Evolutionary conservation across 2,113 vertebrate genomes (phyloP).

Genomic region (Mirza zaza): DNA sequence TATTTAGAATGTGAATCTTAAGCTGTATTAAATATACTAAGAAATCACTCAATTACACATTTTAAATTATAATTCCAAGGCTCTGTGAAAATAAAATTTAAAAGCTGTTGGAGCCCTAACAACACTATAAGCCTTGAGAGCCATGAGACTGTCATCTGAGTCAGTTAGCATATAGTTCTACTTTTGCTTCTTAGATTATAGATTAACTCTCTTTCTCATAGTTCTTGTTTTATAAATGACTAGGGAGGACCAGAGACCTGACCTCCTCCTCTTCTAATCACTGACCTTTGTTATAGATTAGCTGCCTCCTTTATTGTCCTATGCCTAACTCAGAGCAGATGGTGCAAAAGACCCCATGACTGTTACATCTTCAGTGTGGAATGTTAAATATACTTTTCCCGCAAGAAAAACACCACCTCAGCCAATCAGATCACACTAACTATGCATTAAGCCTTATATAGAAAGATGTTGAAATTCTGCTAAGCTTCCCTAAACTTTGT

Average conservation of each 20-base stretch:
- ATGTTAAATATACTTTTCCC: not conserved
- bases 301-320: not conserved
- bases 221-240: not conserved
- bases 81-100: not conserved
- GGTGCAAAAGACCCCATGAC: not conserved
- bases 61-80: slow-evolving; percentile 6
- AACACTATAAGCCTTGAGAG: not conserved
- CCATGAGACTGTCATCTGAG: not conserved
- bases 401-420: not conserved
- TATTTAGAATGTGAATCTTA: not conserved
- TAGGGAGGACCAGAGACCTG: not conserved
- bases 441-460: not conserved
- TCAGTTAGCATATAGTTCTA: not conserved
- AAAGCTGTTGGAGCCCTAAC: not conserved
- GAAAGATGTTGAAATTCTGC: not conserved
- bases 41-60: not conserved
- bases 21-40: slow-evolving; percentile 13
- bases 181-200: not conserved
- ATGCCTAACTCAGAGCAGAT: not conserved
- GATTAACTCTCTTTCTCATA: not conserved
- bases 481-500: not conserved
- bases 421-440: not conserved
- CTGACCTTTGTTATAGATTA: not conserved
- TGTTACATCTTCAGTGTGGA: not conserved
- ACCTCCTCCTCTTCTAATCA: not conserved